Percentiles rank a stretch among this genome's conserved stretches.
phyloP scores from a whole-genome alignment of 2,888 invertebrate genomes.

The Epinotia ramella region DNA sequence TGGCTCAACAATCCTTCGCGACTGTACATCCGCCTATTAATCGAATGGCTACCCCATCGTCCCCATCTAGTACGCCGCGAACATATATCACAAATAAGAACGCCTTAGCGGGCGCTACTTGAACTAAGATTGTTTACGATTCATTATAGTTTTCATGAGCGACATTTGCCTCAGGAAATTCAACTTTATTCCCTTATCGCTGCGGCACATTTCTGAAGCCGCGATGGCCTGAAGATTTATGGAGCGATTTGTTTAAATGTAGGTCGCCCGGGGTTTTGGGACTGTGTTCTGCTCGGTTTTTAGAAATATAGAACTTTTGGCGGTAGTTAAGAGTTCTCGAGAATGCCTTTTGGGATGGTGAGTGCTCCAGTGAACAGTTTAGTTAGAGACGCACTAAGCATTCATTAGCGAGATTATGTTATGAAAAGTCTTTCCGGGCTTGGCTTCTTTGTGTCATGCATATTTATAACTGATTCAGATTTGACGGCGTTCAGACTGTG shows the following conservation, averaged over 20 bases:
- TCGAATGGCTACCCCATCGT: neutral
- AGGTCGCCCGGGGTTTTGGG: slow-evolving; percentile 41
- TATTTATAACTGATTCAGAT: too few species aligned
- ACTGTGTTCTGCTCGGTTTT: slow-evolving; percentile 18
- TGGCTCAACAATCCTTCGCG: too few species aligned
- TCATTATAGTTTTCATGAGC: slow-evolving; percentile 37
- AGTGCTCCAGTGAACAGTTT: neutral
- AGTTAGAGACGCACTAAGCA: neutral
- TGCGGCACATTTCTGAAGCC: neutral
- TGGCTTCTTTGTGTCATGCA: neutral
- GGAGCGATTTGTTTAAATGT: slow-evolving; percentile 43
- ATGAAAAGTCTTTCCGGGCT: neutral
- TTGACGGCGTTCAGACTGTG: neutral
- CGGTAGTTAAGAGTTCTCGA: neutral
- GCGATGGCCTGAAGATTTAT: slow-evolving; percentile 25
- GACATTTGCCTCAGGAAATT: slow-evolving; percentile 16
- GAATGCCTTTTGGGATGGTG: neutral
- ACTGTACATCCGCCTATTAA: neutral
- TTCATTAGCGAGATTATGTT: neutral
- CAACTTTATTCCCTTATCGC: slow-evolving; percentile 10
- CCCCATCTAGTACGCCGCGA: neutral
- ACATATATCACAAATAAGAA: slow-evolving; percentile 22
- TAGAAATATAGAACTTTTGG: slow-evolving; percentile 30
- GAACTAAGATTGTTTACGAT: slow-evolving; percentile 37
- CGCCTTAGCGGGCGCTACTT: slow-evolving; percentile 20